Evolutionary conservation across 2,888 invertebrate species (phyloP), one percentile per base, ranked within the genome.

Genomic region (Cenopis cana): DNA sequence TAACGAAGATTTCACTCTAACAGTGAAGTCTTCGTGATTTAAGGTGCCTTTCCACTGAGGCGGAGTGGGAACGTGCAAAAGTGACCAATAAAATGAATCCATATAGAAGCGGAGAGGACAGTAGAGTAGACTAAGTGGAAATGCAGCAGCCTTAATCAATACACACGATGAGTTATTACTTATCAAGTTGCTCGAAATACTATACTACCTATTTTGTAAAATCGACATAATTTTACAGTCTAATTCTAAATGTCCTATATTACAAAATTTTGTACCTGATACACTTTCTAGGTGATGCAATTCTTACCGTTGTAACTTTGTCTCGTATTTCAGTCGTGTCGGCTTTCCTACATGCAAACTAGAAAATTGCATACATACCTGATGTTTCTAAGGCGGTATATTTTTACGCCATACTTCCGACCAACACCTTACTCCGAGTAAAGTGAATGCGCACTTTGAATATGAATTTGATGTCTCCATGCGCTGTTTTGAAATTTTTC

Each of bases 391-490:
- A 76, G 72, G 74, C 74, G 78, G 77, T 81, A 81, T 81, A 79
- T 81, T 82, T 83, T 76, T 80, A 79, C 76, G 78, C 76, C 72
- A 74, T 76, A 74, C 77, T 78, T 78, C 75, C 80, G 77, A 77
- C 79, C 74, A 71, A 75, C 76, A 80, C 78, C 76, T 76, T 77
- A 78, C 75, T 69, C 73, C 68, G 74, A 74, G 76, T 77, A 79
- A 78, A 82, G 79, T 82, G 79, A 81, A 82, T 81, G 80, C 76
- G 77, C 78, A 68, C 65, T 72, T 59, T 79, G 84, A 82, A 84
- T 83, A 78, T 78, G 68, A 75, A 78, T 74, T 75, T 69, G 65
- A 71, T 61, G 76, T 20, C 64, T 52, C 20, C 46, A 61, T 67
- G 55, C 41, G 66, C 49, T 49, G 71, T 67, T 71, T 67, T 60